These are phyloP conservation scores for Sarcophaga bullata DNA, from an alignment of 1,140 invertebrate species.

Conservation along the genomic window DNA sequence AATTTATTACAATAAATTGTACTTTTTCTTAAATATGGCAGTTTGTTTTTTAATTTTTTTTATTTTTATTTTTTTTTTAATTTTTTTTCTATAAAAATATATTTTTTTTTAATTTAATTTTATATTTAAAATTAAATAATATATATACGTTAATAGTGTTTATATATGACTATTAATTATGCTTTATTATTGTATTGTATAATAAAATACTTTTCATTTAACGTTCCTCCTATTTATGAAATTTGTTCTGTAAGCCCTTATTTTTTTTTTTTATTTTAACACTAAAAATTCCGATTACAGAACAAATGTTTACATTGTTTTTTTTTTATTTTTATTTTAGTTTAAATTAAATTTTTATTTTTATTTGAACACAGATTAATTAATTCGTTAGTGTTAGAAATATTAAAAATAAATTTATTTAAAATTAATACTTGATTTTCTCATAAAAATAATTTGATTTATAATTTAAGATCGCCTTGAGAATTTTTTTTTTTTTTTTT, in stretches of 20 bases:
- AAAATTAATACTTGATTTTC: constrained; percentile 14
- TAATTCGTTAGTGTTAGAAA: constrained; percentile 25
- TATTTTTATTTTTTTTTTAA: not conserved
- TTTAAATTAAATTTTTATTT: constrained; percentile 2
- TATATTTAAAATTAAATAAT: too few relatives aligned
- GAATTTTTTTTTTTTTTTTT: not conserved
- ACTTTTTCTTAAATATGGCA: constrained; percentile 35
- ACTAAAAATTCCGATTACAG: not conserved
- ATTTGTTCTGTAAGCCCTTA: not conserved
- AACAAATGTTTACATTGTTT: not conserved
- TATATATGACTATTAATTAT: constrained; percentile 6
- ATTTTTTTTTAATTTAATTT: constrained; percentile 1
- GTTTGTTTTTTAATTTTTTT: constrained; percentile 25
- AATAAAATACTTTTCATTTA: constrained; percentile 34
- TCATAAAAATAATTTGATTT: not conserved
- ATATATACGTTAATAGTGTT: not conserved
- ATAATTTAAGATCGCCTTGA: not conserved
- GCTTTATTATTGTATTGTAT: constrained; percentile 13
- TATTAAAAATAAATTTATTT: not conserved
- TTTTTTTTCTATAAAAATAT: constrained; percentile 6
- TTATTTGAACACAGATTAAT: constrained; percentile 37
- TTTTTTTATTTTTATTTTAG: constrained; percentile 15
- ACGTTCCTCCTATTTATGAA: not conserved
- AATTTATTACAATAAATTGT: constrained; percentile 22
- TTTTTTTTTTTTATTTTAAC: too few relatives aligned